Evolutionary conservation across 2,113 vertebrate genomes (phyloP).

Genomic region (Embiotoca jacksoni): DNA sequence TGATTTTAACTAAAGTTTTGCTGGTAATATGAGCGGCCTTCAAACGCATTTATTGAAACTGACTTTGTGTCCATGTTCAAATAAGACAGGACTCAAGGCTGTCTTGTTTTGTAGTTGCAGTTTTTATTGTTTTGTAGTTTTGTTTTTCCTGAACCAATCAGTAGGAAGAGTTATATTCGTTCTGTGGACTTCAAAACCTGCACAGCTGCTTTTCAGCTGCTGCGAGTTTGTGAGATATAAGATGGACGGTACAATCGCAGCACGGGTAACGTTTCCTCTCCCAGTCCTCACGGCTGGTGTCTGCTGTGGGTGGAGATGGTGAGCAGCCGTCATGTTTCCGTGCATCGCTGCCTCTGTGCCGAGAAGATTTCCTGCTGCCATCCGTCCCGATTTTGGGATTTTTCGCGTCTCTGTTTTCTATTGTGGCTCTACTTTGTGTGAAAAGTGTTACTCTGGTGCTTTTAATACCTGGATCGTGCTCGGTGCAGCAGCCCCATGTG

Average conservation of each 20-base stretch:
- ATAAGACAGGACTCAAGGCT: no score
- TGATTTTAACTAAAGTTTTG: neutral
- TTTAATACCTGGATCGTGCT: constrained; percentile 27
- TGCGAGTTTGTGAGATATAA: no score
- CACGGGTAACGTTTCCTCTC: neutral
- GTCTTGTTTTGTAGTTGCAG: no score
- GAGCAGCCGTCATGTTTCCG: constrained; percentile 34
- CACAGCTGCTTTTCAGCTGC: neutral
- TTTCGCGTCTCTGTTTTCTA: neutral
- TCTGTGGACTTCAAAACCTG: neutral
- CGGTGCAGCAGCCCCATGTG: constrained; percentile 15
- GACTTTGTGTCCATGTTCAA: neutral
- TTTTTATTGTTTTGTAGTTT: no score
- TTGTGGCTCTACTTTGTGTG: constrained; percentile 16
- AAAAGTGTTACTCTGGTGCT: constrained; percentile 9
- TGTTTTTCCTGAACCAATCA: no score
- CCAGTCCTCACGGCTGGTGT: constrained; percentile 1
- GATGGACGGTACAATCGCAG: no score
- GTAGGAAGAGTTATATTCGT: no score
- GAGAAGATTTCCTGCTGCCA: constrained; percentile 25
- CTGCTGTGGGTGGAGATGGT: constrained; percentile 1
- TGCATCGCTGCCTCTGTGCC: constrained; percentile 8
- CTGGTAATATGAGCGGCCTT: no score
- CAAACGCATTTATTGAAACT: neutral
- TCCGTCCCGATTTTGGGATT: constrained; percentile 18